phyloP scores from a whole-genome alignment of 2,113 vertebrate species.

The Myiopsitta monachus region DNA sequence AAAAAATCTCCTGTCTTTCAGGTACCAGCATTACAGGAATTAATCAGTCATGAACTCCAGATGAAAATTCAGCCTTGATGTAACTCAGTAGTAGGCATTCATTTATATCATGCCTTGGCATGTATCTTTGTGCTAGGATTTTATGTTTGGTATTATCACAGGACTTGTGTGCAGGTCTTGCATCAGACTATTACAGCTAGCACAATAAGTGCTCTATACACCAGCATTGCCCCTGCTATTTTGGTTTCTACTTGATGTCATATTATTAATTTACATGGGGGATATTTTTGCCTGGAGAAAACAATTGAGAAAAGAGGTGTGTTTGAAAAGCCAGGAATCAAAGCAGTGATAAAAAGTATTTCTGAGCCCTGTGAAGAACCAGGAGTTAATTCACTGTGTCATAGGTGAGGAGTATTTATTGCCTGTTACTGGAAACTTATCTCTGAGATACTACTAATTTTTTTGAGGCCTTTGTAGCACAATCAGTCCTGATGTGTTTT shows the following conservation, averaged over 20 bases:
- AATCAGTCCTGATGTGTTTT: not conserved
- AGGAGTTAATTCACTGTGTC: not conserved
- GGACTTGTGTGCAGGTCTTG: not conserved
- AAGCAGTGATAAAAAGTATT: slow-evolving; percentile 14
- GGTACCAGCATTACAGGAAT: slow-evolving; percentile 57
- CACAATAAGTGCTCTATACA: not conserved
- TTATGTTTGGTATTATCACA: slow-evolving; percentile 32
- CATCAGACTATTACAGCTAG: not conserved
- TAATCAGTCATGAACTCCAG: slow-evolving; percentile 56
- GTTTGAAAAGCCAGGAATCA: slow-evolving; percentile 33
- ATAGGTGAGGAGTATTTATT: not conserved
- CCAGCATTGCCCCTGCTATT: not conserved
- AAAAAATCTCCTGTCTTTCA: slow-evolving; percentile 65
- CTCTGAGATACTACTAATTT: not conserved
- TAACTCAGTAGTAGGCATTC: slow-evolving; percentile 42
- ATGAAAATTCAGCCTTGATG: slow-evolving; percentile 48
- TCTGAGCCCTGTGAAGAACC: slow-evolving; percentile 7
- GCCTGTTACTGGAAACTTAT: not conserved
- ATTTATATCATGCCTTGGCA: not conserved
- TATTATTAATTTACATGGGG: slow-evolving; percentile 24
- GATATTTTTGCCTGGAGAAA: slow-evolving; percentile 48
- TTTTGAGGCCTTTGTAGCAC: not conserved
- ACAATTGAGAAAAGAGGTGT: not conserved
- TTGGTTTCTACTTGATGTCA: slow-evolving; percentile 23
- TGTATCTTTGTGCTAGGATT: not conserved